Base-by-base conservation (phyloP, 2,797 vertebrate genomes). In the Lepilemur septentrionalis region DNA sequence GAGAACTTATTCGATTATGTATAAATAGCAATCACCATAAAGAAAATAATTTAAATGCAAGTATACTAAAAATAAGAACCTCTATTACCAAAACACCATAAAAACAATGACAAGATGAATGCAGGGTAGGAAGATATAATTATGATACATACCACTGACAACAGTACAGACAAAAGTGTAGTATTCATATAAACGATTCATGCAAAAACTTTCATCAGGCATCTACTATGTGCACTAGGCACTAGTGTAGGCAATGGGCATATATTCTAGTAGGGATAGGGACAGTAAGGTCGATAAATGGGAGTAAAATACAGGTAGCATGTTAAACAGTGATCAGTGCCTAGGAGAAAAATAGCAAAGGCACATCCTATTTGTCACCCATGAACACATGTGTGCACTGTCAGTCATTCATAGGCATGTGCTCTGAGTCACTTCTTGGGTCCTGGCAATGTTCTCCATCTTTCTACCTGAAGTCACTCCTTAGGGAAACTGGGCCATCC, bases 11-110 rank as follows among this genome's bases (percentile, higher is more conserved):
- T 69, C 73, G 81, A 55, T 22, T 48, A 43, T 23, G n/a, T 11
- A 41, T 3, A 84, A 52, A 35, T 43, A 84, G 8, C 22, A 73
- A 48, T 18, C 82, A 15, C 13, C 63, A 78, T 23, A 72, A 95
- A 89, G 65, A 85, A 94, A 93, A 85, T 82, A 32, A 73, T 70
- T 89, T 59, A 75, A 92, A 65, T 35, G 4, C 30, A 86, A 86
- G 15, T 61, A 17, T 41, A 78, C 75, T 75, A 88, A 91, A 82
- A 85, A 72, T 88, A 88, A 89, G 67, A 75, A 70, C 20, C 50
- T 70, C 32, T 73, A 43, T 57, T 67, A 41, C 25, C 65, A 43
- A 76, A 25, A 73, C 14, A 61, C 38, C 20, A 32, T 23, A 43
- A 57, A 75, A 67, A 80, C 43, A 79, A 30, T 72, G 55, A 89